phyloP scores from a whole-genome alignment of 2,888 invertebrate genomes.

The Formica aserva region DNA sequence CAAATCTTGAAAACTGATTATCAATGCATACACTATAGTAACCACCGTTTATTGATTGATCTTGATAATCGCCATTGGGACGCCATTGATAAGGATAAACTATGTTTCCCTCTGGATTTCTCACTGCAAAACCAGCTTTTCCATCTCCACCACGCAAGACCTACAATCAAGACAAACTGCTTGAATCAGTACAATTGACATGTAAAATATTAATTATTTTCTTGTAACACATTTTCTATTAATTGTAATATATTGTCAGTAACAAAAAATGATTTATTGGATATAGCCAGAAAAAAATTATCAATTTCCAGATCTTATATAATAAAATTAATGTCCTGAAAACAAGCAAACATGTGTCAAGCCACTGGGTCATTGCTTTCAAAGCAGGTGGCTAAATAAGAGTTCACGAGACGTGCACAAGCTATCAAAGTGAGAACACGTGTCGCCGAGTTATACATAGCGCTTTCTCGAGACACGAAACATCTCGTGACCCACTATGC shows the following conservation, averaged over 20 bases:
- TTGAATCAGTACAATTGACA: not conserved
- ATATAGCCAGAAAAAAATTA: not conserved
- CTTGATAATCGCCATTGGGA: constrained; percentile 95
- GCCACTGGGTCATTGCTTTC: not conserved
- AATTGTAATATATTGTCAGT: not conserved
- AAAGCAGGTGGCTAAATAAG: not conserved
- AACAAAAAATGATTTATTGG: not conserved
- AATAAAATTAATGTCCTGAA: not conserved
- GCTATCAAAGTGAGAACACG: not conserved
- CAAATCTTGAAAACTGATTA: constrained; percentile 96
- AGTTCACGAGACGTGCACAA: not conserved
- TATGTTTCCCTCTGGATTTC: constrained; percentile 93
- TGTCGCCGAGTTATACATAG: not conserved
- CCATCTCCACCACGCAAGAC: constrained; percentile 97
- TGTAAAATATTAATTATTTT: not conserved
- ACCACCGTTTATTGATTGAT: constrained; percentile 92
- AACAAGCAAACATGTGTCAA: not conserved
- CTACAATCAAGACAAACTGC: constrained; percentile 85
- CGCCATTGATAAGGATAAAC: constrained; percentile 97
- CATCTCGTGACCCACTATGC: not conserved
- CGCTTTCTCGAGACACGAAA: not conserved
- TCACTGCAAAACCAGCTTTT: constrained; percentile 96
- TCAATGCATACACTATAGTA: constrained; percentile 97
- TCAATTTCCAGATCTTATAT: not conserved
- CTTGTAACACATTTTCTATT: not conserved